Conservation (phyloP, 2,797 vertebrate species). For the Fistularia tabacaria region DNA sequence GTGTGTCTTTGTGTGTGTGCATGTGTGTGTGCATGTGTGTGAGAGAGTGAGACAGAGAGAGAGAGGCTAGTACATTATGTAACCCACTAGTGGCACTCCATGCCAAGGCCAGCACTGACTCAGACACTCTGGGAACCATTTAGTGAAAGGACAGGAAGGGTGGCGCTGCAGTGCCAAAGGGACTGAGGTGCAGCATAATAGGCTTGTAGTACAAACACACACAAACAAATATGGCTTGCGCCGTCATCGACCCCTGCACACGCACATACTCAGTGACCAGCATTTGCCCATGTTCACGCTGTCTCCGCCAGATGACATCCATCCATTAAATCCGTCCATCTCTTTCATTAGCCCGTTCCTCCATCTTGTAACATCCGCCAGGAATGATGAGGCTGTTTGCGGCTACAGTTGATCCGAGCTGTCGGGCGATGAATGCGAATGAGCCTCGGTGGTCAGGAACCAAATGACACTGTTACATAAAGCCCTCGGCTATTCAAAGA, state of each 20-base stretch:
- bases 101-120: conserved; percentile 46
- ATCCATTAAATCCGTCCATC: conserved; percentile 25
- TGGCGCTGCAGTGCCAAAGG: conserved; percentile 8
- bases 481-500: conserved; percentile 50
- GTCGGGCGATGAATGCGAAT: conserved; percentile 57
- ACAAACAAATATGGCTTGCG: conserved; percentile 2
- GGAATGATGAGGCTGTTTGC: conserved; percentile 36
- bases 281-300: conserved; percentile 34
- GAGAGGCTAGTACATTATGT: conserved; percentile 42
- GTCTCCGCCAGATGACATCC: conserved; percentile 20
- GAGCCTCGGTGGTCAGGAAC: conserved; percentile 55
- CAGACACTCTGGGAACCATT: conserved; percentile 25
- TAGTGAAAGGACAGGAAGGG: conserved; percentile 41
- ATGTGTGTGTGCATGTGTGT: conserved; percentile 7
- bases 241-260: neutral
- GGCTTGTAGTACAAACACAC: conserved; percentile 19
- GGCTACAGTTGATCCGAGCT: conserved; percentile 25
- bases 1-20: conserved; percentile 21
- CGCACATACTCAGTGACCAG: conserved; percentile 34
- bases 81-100: conserved; percentile 43
- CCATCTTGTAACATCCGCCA: conserved; percentile 9
- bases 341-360: conserved; percentile 16
- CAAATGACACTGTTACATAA: conserved; percentile 62
- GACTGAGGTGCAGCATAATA: conserved; percentile 28
- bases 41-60: conserved; percentile 7